Percentiles rank a stretch among this genome's conserved stretches.
These are phyloP conservation scores for Embidobia sp. DNA, from an alignment of 2,888 invertebrate genomes.

Conservation along the genomic window DNA sequence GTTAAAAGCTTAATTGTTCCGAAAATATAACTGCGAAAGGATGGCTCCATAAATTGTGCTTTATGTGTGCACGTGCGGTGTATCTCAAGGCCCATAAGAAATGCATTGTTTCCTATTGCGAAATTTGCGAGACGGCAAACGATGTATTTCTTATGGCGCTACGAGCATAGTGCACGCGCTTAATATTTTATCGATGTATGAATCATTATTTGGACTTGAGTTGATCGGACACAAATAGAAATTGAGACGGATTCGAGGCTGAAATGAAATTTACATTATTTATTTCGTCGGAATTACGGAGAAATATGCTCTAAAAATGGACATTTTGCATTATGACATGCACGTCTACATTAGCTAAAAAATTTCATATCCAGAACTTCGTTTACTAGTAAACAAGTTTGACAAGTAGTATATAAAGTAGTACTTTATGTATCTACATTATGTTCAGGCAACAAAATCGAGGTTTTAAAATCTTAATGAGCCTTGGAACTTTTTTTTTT, in stretches of 20 bases:
- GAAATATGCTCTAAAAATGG: too few species aligned
- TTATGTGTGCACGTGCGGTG: slow-evolving; percentile 3
- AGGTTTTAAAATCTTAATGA: too few species aligned
- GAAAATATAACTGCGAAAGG: slow-evolving; percentile 15
- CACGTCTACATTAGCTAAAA: too few species aligned
- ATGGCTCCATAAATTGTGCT: slow-evolving; percentile 9
- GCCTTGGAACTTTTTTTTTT: too few species aligned
- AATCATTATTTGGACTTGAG: slow-evolving; percentile 1
- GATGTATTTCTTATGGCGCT: slow-evolving; percentile 24
- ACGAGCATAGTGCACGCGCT: not conserved
- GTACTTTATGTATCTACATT: too few species aligned
- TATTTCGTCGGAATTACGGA: too few species aligned
- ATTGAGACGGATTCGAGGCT: not conserved
- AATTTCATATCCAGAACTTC: too few species aligned
- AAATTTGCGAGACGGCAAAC: slow-evolving; percentile 28
- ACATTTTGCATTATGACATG: too few species aligned
- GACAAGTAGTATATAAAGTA: too few species aligned
- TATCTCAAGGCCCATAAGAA: slow-evolving; percentile 21
- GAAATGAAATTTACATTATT: too few species aligned
- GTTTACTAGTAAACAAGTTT: too few species aligned
- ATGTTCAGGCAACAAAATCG: too few species aligned
- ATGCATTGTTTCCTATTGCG: slow-evolving; percentile 34
- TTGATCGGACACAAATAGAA: not conserved
- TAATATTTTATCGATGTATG: slow-evolving; percentile 14
- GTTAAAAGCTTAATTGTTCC: slow-evolving; percentile 29